Base-by-base conservation (phyloP, 1,140 invertebrate genomes). In the Bombus affinis region DNA sequence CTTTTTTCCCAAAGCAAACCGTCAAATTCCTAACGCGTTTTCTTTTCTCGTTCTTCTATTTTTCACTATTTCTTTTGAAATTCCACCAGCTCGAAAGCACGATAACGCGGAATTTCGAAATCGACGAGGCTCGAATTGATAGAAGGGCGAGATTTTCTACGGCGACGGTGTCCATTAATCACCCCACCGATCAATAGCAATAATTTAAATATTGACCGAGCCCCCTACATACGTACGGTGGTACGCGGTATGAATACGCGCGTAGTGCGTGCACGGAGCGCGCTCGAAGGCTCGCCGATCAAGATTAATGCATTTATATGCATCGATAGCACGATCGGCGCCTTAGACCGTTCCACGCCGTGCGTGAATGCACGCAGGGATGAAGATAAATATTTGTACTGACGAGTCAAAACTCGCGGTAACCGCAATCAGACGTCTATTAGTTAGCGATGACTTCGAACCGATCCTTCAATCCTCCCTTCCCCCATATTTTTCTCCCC, bases 331-430 rank as follows among this genome's bases (percentile, higher is more conserved):
- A 82, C 90, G 91, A 93, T 92, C 87, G 88, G 87, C 85, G 88
- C 83, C 83, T 92, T 91, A 90, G 91, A 90, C 76, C 72, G 84
- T 80, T 75, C 71, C 91, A 88, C 81, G 90, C 83, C 86, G 91
- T 76, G 88, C 86, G 82, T 89, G 88, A 91, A 92, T 90, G 88
- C 88, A 72, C 81, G 74, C 68, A 81, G 86, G 85, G 90, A 92
- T 90, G 91, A 93, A 92, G 93, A 94, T 93, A 93, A 94, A 93
- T 94, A 94, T 94, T 94, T 93, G 90, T 92, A 92, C 90, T 90
- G 91, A 93, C 89, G 91, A 93, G 92, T 91, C 90, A 92, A 92
- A 93, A 93, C 88, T 91, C 83, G 82, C 85, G 88, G 88, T 88
- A 90, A 89, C 86, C 87, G 89, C 91, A 93, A 91, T 93, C 91